Evolutionary conservation across 37 sponge, comb jelly and placozoan species (phyloP).

Genomic region (Hexactinellida sp.): DNA sequence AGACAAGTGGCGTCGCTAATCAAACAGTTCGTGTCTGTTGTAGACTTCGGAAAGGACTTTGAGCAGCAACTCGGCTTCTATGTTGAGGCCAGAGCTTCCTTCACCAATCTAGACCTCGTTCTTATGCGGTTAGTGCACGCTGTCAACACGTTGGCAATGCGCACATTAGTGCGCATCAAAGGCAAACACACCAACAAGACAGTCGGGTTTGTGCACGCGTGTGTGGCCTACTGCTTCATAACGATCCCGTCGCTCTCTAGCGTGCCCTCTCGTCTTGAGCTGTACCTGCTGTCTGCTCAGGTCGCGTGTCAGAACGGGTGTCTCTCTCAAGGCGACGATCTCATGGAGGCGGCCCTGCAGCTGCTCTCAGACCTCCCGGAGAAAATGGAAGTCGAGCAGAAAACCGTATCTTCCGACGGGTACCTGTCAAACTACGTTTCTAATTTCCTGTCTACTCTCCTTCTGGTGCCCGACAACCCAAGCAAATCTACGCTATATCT

Average conservation of each 20-base stretch:
- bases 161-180: slow-evolving; percentile 47
- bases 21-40: slow-evolving; percentile 40
- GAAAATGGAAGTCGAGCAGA: slow-evolving; percentile 52
- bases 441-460: slow-evolving; percentile 66
- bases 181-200: slow-evolving; percentile 81
- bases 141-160: slow-evolving; percentile 71
- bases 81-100: slow-evolving; percentile 78
- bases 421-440: slow-evolving; percentile 30
- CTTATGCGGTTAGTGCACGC: slow-evolving; percentile 76
- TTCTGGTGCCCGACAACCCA: slow-evolving; percentile 80
- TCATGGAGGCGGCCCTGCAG: slow-evolving; percentile 71
- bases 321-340: slow-evolving; percentile 87
- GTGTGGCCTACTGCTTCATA: slow-evolving; percentile 91
- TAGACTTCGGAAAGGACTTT: slow-evolving; percentile 75
- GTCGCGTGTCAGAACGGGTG: slow-evolving; percentile 88
- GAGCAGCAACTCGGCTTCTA: slow-evolving; percentile 94
- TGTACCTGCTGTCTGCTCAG: slow-evolving; percentile 72
- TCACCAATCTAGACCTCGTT: slow-evolving; percentile 74
- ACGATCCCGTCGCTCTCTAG: slow-evolving; percentile 76
- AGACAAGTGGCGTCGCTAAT: slow-evolving; percentile 55
- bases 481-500: slow-evolving; percentile 58
- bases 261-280: slow-evolving; percentile 50
- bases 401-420: slow-evolving; percentile 48
- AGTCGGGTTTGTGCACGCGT: slow-evolving; percentile 84
- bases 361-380: slow-evolving; percentile 64